phyloP scores from a whole-genome alignment of 2,113 vertebrate species.

The Alouatta palliata region DNA sequence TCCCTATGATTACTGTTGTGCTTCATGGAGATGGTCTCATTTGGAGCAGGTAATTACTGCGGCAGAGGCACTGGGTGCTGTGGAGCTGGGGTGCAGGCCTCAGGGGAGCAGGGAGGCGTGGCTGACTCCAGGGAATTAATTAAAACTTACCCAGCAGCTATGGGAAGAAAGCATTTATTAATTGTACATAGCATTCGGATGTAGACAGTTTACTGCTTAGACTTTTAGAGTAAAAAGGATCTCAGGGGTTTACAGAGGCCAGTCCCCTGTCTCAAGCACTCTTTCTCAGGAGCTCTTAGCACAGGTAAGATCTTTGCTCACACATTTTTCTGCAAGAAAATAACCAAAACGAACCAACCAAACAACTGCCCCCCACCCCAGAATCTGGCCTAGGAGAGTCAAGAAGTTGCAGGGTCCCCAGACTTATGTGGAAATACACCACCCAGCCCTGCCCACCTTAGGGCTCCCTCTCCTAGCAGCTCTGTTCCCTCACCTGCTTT shows the following conservation, averaged over 20 bases:
- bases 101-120: neutral
- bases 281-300: neutral
- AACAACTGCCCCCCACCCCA: neutral
- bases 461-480: too few relatives aligned
- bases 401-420: neutral
- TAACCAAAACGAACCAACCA: neutral
- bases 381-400: neutral
- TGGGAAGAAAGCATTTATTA: conserved; percentile 22
- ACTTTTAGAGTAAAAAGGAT: neutral
- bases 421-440: neutral
- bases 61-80: neutral
- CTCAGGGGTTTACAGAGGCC: neutral
- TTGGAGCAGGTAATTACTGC: conserved; percentile 2
- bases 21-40: neutral
- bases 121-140: conserved; percentile 41
- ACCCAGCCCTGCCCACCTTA: too few relatives aligned
- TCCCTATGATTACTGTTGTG: neutral
- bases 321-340: neutral
- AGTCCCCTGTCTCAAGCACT: neutral
- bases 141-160: conserved; percentile 8
- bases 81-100: neutral
- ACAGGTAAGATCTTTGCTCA: neutral
- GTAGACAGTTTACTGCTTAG: neutral
- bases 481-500: neutral
- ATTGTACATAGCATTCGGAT: neutral